Evolutionary conservation across 92 coral and sea anemone species (phyloP).

Genomic region (Pocillopora grandis): DNA sequence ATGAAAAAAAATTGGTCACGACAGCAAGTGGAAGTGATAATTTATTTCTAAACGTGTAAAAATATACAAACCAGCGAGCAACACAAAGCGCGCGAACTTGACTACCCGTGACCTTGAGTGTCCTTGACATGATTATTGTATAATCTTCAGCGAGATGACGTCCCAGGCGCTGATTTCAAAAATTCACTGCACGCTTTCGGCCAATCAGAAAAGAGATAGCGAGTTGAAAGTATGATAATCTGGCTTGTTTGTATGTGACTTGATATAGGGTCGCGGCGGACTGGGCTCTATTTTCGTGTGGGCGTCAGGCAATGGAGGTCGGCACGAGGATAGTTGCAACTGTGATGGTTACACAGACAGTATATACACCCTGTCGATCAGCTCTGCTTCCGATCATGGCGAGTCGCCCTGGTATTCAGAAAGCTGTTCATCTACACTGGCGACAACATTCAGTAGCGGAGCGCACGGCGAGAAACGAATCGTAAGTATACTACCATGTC

Average conservation of each 20-base stretch:
- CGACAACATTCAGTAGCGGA: conserved; percentile 98
- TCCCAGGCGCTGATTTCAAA: too few relatives aligned
- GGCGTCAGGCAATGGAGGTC: conserved; percentile 99
- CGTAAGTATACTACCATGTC: conserved; percentile 53
- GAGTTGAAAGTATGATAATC: too few relatives aligned
- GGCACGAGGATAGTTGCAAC: conserved; percentile 95
- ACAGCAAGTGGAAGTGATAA: too few relatives aligned
- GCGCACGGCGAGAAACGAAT: conserved; percentile 87
- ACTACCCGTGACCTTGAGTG: too few relatives aligned
- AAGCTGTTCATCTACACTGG: conserved; percentile 95
- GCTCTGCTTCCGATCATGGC: conserved; percentile 98
- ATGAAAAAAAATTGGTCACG: too few relatives aligned
- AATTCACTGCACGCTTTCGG: too few relatives aligned
- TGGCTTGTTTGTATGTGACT: background rate
- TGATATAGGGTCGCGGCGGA: conserved; percentile 87
- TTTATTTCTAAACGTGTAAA: too few relatives aligned
- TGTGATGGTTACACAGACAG: conserved; percentile 99
- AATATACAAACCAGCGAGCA: too few relatives aligned
- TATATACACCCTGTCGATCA: conserved; percentile 95
- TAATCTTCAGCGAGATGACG: too few relatives aligned
- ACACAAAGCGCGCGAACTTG: too few relatives aligned
- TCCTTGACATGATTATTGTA: too few relatives aligned
- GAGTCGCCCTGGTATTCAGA: conserved; percentile 99
- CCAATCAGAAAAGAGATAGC: too few relatives aligned
- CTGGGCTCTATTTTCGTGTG: conserved; percentile 95